Percentiles rank a stretch among this genome's conserved stretches.
These are phyloP conservation scores for Junonia oenone DNA, from an alignment of 2,888 invertebrate species.

Conservation along the genomic window DNA sequence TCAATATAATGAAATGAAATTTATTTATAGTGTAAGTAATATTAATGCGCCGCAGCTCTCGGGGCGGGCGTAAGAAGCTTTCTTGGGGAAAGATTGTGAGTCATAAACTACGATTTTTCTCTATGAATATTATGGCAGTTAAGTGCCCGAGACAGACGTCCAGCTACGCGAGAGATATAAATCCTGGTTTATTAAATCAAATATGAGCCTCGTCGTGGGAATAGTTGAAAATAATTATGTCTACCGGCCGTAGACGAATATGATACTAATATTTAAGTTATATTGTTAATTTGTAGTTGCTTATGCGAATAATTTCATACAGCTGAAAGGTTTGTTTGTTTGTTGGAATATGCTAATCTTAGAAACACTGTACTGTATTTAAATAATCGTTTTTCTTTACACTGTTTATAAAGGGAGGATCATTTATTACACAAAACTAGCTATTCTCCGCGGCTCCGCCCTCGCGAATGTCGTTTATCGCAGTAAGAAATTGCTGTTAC, in stretches of 20 bases:
- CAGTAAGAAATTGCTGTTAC: too few relatives aligned
- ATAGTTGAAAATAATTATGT: neutral
- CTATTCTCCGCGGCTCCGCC: too few relatives aligned
- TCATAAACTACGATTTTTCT: constrained; percentile 73
- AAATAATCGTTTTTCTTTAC: too few relatives aligned
- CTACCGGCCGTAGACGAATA: neutral
- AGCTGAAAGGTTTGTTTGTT: too few relatives aligned
- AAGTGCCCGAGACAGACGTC: constrained; percentile 50
- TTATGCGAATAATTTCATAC: too few relatives aligned
- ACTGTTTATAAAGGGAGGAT: too few relatives aligned
- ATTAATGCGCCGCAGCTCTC: constrained; percentile 49
- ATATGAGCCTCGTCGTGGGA: constrained; percentile 3
- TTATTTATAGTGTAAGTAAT: constrained; percentile 61
- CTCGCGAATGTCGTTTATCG: too few relatives aligned
- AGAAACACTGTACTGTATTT: too few relatives aligned
- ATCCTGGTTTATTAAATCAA: constrained; percentile 37
- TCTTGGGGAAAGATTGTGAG: constrained; percentile 58
- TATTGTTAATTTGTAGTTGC: too few relatives aligned
- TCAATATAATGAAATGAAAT: constrained; percentile 54
- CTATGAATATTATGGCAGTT: constrained; percentile 61
- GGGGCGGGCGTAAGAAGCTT: constrained; percentile 54
- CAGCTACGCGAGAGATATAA: constrained; percentile 40
- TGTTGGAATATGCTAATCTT: too few relatives aligned
- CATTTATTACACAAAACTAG: too few relatives aligned
- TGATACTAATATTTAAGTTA: too few relatives aligned